Evolutionary conservation across 2,797 vertebrate species (phyloP), one percentile per base, ranked within the genome.

Genomic region (Philypnodon macrostomus): DNA sequence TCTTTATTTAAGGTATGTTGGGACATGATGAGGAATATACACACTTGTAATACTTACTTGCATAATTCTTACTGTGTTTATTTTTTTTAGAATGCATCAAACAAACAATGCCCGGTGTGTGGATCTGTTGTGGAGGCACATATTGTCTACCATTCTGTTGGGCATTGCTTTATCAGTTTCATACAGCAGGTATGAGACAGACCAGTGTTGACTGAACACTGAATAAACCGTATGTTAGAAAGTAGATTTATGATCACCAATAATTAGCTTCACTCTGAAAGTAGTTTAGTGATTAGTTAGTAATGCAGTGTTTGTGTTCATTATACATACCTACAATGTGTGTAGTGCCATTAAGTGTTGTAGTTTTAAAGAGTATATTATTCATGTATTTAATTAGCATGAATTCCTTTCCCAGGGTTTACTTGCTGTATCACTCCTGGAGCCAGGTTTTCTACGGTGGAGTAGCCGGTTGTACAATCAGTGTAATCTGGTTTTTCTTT

Each of bases 91-190:
- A 92, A 99, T 98, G 96, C 96, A 98, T 88, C 96, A 98, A 84
- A 98, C 96, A 53, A 99, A 98, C 91, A 98, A 99, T 23, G 97
- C 97, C 49, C 93, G 95, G 65, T 98, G 95, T 88, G 90, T 96
- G 87, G 96, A 99, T 81, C 80, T 98, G 82, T 90, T 98, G 45
- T 99, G 97, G 97, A 92, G 96, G 89, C 96, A 98, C 5, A 72
- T 98, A 73, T 88, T 99, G 66, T 97, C 96, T 65, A 79, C 95
- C 70, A 84, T 92, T 73, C 91, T 98, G 64, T 83, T 98, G 83
- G 90, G 90, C 30, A 75, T 87, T 48, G 95, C 97, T 76, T 90
- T 94, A 68, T 91, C 91, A 11, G 95, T 99, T 73, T 98, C 95
- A 44, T 99, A 97, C 84, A 98, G 95, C 92, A 95, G 97, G 97